Evolutionary conservation across 2,888 invertebrate genomes (phyloP), one percentile per base, ranked within the genome.

Genomic region (Polylopha cassiicola): DNA sequence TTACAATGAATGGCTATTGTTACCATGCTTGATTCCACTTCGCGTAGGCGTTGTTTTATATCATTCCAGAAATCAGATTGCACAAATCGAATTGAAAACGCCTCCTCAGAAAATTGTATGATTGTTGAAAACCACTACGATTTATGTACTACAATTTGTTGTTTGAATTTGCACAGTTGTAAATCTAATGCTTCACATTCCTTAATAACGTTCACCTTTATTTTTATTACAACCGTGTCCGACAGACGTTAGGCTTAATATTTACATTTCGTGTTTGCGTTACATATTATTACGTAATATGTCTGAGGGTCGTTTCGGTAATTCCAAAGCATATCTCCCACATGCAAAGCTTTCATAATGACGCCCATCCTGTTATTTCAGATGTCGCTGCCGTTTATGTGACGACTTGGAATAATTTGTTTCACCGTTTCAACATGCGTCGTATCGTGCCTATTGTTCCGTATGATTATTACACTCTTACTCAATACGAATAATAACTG

Each of bases 371-470:
- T 72, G 68, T 73, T 74, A 61, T 73, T 70, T 65, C 60, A 70
- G 60, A 65, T 42, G 48, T 54, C 54, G 64, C 64, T 65, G 59
- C 65, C 55, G 59, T 58, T 57, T 61, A 61, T 61, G 57, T 54
- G 38, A 43, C 18, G 47, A 50, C 43, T 47, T 52, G 52, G 55
- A 62, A 55, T 70, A 58, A 65, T 65, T 66, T 57, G 54, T 62
- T 61, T 61, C 58, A 53, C 50, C 50, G 60, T 70, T 58, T 50
- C 51, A 48, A 58, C 51, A 62, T 62, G 61, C 50, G 46, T 55
- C 49, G 50, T 56, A 66, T 67, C 63, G 65, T 66, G 64, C 60
- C 66, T 53, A 72, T 75, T 78, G 73, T 77, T 71, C 48, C 53
- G 41, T 55, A 50, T 56, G 43, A 36, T 34, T 34, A 37, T 51